Evolutionary conservation across 30 jellyfish, hydroid and myxozoan species (phyloP).

Genomic region (Pelagia noctiluca): DNA sequence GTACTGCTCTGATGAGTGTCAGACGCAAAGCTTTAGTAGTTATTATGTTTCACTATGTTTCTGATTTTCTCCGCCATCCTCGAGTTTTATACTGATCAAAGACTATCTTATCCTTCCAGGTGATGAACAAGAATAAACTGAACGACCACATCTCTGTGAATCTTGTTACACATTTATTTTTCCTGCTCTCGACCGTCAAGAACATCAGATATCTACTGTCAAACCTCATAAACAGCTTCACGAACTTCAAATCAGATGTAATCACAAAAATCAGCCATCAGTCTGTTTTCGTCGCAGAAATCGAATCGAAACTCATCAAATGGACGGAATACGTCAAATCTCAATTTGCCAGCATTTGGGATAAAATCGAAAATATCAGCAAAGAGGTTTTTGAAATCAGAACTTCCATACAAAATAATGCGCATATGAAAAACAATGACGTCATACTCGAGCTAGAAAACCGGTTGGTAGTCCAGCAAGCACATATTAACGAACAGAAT

Average conservation of each 20-base stretch:
- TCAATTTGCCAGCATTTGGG: constrained; percentile 28
- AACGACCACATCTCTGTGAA: constrained; percentile 9
- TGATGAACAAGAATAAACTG: constrained; percentile 26
- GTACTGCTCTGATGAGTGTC: neutral
- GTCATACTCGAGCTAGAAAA: constrained; percentile 1
- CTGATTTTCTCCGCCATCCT: neutral
- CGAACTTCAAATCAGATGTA: neutral
- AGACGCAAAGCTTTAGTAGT: neutral
- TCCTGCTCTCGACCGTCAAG: constrained; percentile 10
- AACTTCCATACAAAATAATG: neutral
- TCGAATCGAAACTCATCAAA: constrained; percentile 22
- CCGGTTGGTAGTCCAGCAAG: constrained; percentile 11
- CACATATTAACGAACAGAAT: constrained; percentile 31
- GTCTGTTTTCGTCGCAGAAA: neutral
- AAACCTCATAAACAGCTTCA: neutral
- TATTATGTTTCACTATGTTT: neutral
- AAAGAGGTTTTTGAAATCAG: neutral
- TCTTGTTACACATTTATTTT: neutral
- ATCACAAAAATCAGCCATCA: neutral
- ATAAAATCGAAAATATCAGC: neutral
- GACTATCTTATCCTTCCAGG: too few relatives aligned
- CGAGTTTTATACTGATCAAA: too few relatives aligned
- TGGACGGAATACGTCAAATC: constrained; percentile 43
- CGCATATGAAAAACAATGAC: neutral
- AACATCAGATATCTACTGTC: neutral